A percentile compares a stretch with the other conserved stretches of the same genome.
Conservation (phyloP, 2,113 vertebrate species). For the Xiphophorus hellerii region DNA sequence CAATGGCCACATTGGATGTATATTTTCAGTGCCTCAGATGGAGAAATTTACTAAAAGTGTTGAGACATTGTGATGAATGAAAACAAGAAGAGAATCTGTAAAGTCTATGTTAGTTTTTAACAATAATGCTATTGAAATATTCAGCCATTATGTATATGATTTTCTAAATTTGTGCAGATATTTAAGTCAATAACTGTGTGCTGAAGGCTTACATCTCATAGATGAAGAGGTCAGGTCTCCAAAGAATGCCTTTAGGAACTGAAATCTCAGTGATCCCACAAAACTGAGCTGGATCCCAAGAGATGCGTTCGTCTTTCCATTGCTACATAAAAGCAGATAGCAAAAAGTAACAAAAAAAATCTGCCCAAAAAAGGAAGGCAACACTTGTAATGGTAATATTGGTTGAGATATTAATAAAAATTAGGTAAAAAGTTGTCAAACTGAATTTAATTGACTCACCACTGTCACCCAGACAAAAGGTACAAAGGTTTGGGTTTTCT, state of each 20-base stretch:
- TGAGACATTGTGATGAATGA: too few species aligned
- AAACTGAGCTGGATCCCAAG: conserved; percentile 69
- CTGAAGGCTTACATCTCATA: conserved; percentile 67
- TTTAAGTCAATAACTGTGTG: not conserved
- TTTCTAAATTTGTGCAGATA: not conserved
- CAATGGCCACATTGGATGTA: too few species aligned
- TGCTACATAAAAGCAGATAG: conserved; percentile 34
- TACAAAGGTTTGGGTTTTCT: conserved; percentile 75
- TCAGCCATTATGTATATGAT: not conserved
- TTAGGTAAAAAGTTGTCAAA: not conserved
- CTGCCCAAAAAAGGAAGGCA: not conserved
- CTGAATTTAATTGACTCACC: conserved; percentile 48
- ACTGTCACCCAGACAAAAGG: conserved; percentile 62
- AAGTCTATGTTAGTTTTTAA: too few species aligned
- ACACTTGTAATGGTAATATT: not conserved
- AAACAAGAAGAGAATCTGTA: too few species aligned
- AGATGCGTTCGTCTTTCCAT: conserved; percentile 68
- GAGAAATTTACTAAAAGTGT: too few species aligned
- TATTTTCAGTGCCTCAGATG: too few species aligned
- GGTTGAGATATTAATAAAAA: not conserved
- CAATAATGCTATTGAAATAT: too few species aligned
- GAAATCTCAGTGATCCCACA: conserved; percentile 68
- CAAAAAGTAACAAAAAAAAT: not conserved
- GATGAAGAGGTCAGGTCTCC: conserved; percentile 68
- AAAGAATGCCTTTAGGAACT: conserved; percentile 61